Percentiles rank a stretch among this genome's conserved stretches.
Conservation (phyloP, 2,888 invertebrate genomes). For the Arrhopalites spinosus region DNA sequence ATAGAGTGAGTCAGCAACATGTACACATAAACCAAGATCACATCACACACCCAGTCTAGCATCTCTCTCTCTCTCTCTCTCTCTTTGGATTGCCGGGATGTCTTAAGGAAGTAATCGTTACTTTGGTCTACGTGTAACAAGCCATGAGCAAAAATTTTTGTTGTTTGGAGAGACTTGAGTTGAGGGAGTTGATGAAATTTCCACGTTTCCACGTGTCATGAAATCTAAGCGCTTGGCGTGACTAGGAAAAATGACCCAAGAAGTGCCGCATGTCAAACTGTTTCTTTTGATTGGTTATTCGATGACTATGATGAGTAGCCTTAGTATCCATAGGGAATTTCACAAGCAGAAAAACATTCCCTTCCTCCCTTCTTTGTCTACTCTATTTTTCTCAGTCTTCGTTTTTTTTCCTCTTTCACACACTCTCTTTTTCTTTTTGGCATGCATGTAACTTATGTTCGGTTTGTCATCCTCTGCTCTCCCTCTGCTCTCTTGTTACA, state of each 20-base stretch:
- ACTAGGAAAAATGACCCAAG: conserved; percentile 38
- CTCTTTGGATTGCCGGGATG: conserved; percentile 5
- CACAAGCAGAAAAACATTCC: neutral
- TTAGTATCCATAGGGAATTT: conserved; percentile 24
- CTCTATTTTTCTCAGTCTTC: conserved; percentile 7
- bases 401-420: too few species aligned
- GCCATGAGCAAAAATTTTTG: conserved; percentile 14
- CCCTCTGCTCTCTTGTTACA: neutral
- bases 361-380: neutral
- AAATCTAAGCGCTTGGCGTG: conserved; percentile 37
- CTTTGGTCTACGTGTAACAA: conserved; percentile 16
- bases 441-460: too few species aligned
- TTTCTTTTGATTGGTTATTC: conserved; percentile 37
- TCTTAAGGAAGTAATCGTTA: conserved; percentile 15
- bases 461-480: neutral
- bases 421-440: too few species aligned
- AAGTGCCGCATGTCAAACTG: conserved; percentile 36
- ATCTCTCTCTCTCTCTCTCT: neutral
- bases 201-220: conserved; percentile 41
- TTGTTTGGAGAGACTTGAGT: conserved; percentile 20
- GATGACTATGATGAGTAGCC: conserved; percentile 38
- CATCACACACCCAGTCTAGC: neutral
- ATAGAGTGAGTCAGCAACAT: neutral
- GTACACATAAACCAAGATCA: neutral
- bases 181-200: conserved; percentile 40